Base-by-base conservation (phyloP, 2,113 vertebrate genomes). In the Hystrix cristata region DNA sequence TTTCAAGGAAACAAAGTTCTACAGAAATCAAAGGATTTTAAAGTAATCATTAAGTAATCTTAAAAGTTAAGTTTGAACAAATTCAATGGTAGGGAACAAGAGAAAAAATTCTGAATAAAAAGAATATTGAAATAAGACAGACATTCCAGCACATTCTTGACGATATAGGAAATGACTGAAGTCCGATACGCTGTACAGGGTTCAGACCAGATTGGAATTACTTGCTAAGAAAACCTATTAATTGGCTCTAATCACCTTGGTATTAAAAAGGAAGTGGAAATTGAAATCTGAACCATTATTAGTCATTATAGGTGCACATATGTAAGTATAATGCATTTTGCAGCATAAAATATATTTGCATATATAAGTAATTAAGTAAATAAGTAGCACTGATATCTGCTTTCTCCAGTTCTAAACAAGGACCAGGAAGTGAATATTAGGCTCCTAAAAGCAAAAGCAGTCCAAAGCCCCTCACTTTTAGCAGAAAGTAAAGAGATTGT, bases 41-140 rank as follows among this genome's bases (percentile, higher is more conserved):
- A 27, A 53, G 88, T 59, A 76, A 74, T 76, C 51, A 25, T 8
- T 51, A 38, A 38, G 38, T 38, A 38, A 38, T 89, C 62, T 87
- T 83, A 88, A 51, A 53, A 38, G 59, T 57, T 71, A 27, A 3
- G 31, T 53, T 85, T 85, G 27, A 83, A 38, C 43, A 90, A 96
- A 90, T 92, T 62, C 81, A 90, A 96, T 90, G 18, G 34, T 95
- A 87, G 48, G 34, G 53, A 64, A 8, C 86, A 62, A 85, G 38
- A 80, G 23, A 38, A 38, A 38, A 38, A 38, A 38, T 38, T 38
- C 38, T 74, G 78, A 13, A 9, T 65, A 55, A 82, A 57, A 16
- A 71, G 29, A 69, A 97, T 64, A 21, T 13, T 78, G 7, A 95
- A 62, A 31, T 46, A 82, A 95, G 67, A 55, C 43, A 72, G n/a